Evolutionary conservation across 2,888 invertebrate species (phyloP).

Genomic region (Neoitamus cyanurus): DNA sequence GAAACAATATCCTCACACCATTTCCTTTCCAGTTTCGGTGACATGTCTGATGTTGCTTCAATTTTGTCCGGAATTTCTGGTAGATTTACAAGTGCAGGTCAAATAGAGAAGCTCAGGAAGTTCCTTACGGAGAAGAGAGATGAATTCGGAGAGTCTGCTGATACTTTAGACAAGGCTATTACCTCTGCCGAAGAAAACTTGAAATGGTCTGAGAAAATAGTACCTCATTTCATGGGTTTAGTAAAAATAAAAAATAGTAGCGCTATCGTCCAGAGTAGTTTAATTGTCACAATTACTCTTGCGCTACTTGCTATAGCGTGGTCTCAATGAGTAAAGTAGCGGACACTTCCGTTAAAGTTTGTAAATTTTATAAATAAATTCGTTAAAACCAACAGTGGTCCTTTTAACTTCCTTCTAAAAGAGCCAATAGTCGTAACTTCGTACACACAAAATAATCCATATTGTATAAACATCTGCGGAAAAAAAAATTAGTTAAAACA

Average conservation of each 20-base stretch:
- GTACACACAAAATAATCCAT: too few species aligned
- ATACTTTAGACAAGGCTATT: conserved; percentile 58
- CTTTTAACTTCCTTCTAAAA: background rate
- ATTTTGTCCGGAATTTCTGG: conserved; percentile 61
- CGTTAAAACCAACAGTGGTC: background rate
- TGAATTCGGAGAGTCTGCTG: conserved; percentile 58
- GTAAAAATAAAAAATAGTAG: background rate
- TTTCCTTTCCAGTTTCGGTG: conserved; percentile 56
- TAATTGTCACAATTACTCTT: background rate
- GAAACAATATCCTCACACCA: background rate
- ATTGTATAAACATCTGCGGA: too few species aligned
- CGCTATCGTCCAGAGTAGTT: background rate
- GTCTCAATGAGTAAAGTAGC: background rate
- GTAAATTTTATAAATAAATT: background rate
- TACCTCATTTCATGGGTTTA: conserved; percentile 51
- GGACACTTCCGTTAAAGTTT: background rate
- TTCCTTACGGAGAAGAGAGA: conserved; percentile 57
- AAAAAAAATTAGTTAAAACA: too few species aligned
- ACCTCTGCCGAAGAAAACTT: conserved; percentile 60
- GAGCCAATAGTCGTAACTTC: too few species aligned
- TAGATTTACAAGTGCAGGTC: conserved; percentile 60
- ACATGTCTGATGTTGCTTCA: conserved; percentile 59
- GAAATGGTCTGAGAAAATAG: conserved; percentile 58
- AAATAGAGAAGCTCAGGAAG: conserved; percentile 56
- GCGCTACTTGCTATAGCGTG: background rate